A percentile compares a stretch with the other conserved stretches of the same genome.
These are phyloP conservation scores for Porites evermanni DNA, from an alignment of 92 coral and sea anemone genomes.

Conservation along the genomic window DNA sequence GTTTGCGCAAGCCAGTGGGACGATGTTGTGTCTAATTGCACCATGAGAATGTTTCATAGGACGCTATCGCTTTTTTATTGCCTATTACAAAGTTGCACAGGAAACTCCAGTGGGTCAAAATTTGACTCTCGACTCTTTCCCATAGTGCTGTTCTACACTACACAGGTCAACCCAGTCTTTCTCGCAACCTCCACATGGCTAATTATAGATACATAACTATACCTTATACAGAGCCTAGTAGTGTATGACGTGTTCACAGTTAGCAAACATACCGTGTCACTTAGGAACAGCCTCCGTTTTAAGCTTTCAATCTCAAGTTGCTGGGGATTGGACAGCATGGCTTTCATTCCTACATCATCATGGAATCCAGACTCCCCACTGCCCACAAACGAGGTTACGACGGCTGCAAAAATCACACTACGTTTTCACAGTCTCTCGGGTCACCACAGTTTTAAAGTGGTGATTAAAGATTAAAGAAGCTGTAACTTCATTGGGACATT, in stretches of 20 bases:
- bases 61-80: too few relatives aligned
- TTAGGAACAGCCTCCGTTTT: conserved; percentile 64
- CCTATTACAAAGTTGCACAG: too few relatives aligned
- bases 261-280: conserved; percentile 73
- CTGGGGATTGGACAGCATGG: conserved; percentile 73
- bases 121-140: too few relatives aligned
- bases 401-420: conserved; percentile 44
- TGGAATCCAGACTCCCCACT: conserved; percentile 69
- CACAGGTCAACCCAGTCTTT: too few relatives aligned
- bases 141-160: too few relatives aligned
- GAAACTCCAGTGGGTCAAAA: too few relatives aligned
- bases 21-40: too few relatives aligned
- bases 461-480: background rate
- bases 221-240: background rate
- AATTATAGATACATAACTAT: background rate
- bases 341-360: conserved; percentile 67
- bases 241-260: background rate
- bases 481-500: too few relatives aligned
- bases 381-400: conserved; percentile 75
- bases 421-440: background rate
- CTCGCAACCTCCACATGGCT: too few relatives aligned
- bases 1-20: too few relatives aligned
- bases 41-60: too few relatives aligned
- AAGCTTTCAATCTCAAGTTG: conserved; percentile 60
- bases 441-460: background rate